Conservation (phyloP, 2,888 invertebrate genomes). For the Ellobium chinense region DNA sequence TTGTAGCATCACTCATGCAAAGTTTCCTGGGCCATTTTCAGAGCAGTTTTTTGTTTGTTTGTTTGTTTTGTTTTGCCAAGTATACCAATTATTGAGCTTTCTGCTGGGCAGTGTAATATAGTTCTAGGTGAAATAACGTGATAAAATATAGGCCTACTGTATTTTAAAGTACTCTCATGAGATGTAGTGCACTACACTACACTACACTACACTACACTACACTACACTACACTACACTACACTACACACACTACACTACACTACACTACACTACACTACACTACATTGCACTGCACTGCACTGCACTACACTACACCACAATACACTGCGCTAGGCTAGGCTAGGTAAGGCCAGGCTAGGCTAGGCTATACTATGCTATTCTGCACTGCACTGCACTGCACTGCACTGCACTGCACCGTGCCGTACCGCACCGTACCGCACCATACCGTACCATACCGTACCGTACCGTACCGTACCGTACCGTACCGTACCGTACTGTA, state of each 20-base stretch:
- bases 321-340: slow-evolving; percentile 42
- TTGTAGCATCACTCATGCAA: too few species aligned
- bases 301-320: slow-evolving; percentile 40
- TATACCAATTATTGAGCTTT: too few species aligned
- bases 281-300: slow-evolving; percentile 35
- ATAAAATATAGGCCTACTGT: too few species aligned
- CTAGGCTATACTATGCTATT: slow-evolving; percentile 46
- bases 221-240: slow-evolving; percentile 29
- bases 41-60: too few species aligned
- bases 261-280: not conserved
- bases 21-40: too few species aligned
- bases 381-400: slow-evolving; percentile 40
- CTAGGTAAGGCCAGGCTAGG: slow-evolving; percentile 46
- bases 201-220: too few species aligned
- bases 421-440: slow-evolving; percentile 36
- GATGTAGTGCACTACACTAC: too few species aligned
- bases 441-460: slow-evolving; percentile 46
- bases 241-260: too few species aligned
- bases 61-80: too few species aligned
- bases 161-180: too few species aligned
- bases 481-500: not conserved
- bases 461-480: slow-evolving; percentile 41
- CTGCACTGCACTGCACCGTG: slow-evolving; percentile 36
- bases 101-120: too few species aligned
- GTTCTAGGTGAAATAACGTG: too few species aligned